Conservation (phyloP, 1,140 invertebrate genomes). For the Zophobas morio region DNA sequence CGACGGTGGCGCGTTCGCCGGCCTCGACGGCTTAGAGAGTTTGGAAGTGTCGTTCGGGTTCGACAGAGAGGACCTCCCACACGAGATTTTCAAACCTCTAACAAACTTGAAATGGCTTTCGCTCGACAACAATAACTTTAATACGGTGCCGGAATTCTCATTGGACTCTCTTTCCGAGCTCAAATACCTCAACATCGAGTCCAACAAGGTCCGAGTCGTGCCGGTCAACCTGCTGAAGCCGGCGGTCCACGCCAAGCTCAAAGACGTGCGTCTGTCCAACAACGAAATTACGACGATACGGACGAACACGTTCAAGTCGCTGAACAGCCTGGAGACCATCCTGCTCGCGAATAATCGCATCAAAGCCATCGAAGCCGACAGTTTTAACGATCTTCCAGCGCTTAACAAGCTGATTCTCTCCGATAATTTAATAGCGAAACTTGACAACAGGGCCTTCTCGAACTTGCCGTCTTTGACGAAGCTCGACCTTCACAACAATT, state of each 20-base stretch:
- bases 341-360: conserved; percentile 82
- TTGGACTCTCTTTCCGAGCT: conserved; percentile 78
- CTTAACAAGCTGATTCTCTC: conserved; percentile 80
- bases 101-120: conserved; percentile 86
- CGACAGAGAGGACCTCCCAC: conserved; percentile 83
- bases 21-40: conserved; percentile 82
- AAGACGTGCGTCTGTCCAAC: conserved; percentile 83
- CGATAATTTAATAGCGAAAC: conserved; percentile 75
- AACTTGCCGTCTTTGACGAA: conserved; percentile 79
- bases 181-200: conserved; percentile 89
- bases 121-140: conserved; percentile 90
- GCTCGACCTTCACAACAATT: conserved; percentile 82
- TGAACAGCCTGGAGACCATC: conserved; percentile 78
- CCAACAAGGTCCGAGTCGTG: conserved; percentile 80
- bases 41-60: conserved; percentile 90
- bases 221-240: conserved; percentile 78
- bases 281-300: conserved; percentile 78
- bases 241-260: conserved; percentile 80
- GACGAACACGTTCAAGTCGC: conserved; percentile 75
- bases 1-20: conserved; percentile 82
- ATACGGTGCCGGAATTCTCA: conserved; percentile 74
- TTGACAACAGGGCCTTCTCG: conserved; percentile 76
- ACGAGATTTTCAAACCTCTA: conserved; percentile 79
- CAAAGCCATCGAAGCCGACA: conserved; percentile 70
- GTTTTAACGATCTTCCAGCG: conserved; percentile 78